These are phyloP conservation scores for Drosophila cardini DNA, from an alignment of 1,140 invertebrate genomes.

Conservation along the genomic window DNA sequence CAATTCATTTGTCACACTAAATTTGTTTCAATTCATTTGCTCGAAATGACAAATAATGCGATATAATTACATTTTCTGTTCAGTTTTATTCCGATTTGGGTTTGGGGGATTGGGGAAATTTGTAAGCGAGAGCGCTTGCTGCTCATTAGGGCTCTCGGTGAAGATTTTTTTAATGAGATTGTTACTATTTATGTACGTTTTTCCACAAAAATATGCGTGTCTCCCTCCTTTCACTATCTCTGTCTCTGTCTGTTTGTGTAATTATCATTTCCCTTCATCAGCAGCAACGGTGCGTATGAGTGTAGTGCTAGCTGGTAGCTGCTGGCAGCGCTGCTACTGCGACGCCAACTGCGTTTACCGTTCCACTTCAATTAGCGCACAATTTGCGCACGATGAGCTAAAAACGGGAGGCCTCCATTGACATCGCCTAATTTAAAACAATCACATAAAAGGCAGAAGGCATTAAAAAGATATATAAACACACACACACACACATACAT, in stretches of 20 bases:
- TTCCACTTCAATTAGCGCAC: slow-evolving; percentile 57
- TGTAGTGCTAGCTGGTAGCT: slow-evolving; percentile 35
- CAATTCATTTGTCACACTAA: slow-evolving; percentile 84
- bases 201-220: slow-evolving; percentile 72
- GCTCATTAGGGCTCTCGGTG: slow-evolving; percentile 57
- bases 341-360: slow-evolving; percentile 39
- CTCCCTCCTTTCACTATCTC: no score
- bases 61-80: slow-evolving; percentile 74
- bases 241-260: slow-evolving; percentile 36
- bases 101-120: slow-evolving; percentile 2
- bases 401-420: slow-evolving; percentile 27
- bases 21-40: slow-evolving; percentile 84
- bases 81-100: not conserved
- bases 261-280: slow-evolving; percentile 78
- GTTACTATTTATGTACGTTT: slow-evolving; percentile 80
- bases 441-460: slow-evolving; percentile 53
- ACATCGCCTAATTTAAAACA: slow-evolving; percentile 59
- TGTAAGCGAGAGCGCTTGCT: slow-evolving; percentile 7
- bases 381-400: slow-evolving; percentile 31
- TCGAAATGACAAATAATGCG: slow-evolving; percentile 83
- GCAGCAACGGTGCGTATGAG: slow-evolving; percentile 57
- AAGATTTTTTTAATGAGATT: slow-evolving; percentile 81
- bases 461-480: slow-evolving; percentile 22
- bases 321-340: slow-evolving; percentile 2
- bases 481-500: no score